A percentile compares a stretch with the other conserved stretches of the same genome.
phyloP scores from a whole-genome alignment of 2,888 invertebrate species.

The Allolobophora icterica region DNA sequence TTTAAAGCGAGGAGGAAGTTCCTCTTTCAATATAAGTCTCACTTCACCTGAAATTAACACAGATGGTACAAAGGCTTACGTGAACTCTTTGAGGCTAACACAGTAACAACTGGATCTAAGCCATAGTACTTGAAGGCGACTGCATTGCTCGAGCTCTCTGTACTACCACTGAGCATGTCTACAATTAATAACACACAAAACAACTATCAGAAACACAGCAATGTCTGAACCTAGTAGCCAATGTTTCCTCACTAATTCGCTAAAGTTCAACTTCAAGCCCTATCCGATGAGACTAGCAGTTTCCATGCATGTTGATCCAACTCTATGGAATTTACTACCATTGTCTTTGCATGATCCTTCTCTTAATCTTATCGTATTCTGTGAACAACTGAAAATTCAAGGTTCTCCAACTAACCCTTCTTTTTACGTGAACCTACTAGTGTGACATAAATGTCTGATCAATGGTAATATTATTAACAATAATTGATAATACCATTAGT shows the following conservation, averaged over 20 bases:
- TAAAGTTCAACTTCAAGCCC: no score
- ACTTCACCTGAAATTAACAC: background rate
- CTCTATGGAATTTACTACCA: no score
- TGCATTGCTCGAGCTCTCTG: constrained; percentile 58
- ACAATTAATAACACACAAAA: background rate
- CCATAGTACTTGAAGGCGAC: constrained; percentile 66
- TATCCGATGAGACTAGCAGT: background rate
- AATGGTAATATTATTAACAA: no score
- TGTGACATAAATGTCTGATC: background rate
- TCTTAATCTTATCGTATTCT: no score
- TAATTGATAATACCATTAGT: no score
- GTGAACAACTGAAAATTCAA: no score
- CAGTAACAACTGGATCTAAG: constrained; percentile 67
- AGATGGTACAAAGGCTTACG: constrained; percentile 58
- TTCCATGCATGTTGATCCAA: background rate
- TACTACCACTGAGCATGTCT: constrained; percentile 51
- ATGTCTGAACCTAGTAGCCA: background rate
- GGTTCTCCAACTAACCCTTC: background rate
- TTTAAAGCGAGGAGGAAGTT: no score
- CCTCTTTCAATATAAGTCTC: background rate
- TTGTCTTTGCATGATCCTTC: no score
- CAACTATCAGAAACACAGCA: background rate
- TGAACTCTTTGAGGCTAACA: constrained; percentile 70
- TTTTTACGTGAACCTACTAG: background rate
- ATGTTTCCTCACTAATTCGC: no score